phyloP scores from a whole-genome alignment of 2,888 invertebrate genomes.

The Trisateles emortualis region DNA sequence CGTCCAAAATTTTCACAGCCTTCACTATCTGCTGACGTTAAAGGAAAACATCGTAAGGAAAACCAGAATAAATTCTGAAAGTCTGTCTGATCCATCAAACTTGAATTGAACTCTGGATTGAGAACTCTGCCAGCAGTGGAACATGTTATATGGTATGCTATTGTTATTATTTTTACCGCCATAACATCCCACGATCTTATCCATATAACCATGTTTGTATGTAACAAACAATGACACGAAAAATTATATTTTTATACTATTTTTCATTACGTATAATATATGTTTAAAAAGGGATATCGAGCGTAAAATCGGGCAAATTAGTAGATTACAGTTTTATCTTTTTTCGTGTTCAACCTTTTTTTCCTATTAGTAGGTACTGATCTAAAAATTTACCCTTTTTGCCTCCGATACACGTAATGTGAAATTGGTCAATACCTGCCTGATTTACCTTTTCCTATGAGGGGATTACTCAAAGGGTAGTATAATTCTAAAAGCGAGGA shows the following conservation, averaged over 20 bases:
- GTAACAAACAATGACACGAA: not conserved
- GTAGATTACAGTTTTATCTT: conserved; percentile 6
- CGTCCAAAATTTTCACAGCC: no score
- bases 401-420: conserved; percentile 4
- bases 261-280: not conserved
- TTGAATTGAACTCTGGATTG: no score
- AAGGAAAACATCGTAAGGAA: no score
- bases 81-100: no score
- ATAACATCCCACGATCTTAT: no score
- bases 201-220: no score
- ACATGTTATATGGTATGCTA: no score
- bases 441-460: conserved; percentile 14
- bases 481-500: conserved; percentile 11
- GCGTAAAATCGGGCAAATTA: not conserved
- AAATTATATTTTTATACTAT: not conserved
- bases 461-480: conserved; percentile 9
- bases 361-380: conserved; percentile 2
- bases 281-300: not conserved
- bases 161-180: no score
- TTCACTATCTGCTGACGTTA: no score
- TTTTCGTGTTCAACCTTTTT: conserved; percentile 8
- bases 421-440: conserved; percentile 17
- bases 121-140: no score
- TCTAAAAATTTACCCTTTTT: conserved; percentile 9
- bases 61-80: no score